Percentiles rank a stretch among this genome's conserved stretches.
Evolutionary conservation across 2,113 vertebrate species (phyloP).

Genomic region (Ciconia stormi): DNA sequence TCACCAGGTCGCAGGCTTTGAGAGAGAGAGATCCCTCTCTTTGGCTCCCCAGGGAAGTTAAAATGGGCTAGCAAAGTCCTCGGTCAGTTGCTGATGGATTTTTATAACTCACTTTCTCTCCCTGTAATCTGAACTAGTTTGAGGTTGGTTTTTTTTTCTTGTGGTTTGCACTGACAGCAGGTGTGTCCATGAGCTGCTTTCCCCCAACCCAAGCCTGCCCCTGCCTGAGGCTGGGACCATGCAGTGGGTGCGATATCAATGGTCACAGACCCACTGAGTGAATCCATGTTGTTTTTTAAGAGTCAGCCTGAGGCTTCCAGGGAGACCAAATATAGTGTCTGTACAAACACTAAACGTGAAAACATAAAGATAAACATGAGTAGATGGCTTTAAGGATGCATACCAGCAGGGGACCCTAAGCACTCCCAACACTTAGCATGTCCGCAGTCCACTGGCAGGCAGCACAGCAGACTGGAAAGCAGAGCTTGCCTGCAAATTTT

Average conservation of each 20-base stretch:
- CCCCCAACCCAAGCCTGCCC: not conserved
- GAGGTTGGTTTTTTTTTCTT: not conserved
- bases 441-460: not conserved
- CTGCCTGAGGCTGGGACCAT: not conserved
- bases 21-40: not conserved
- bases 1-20: not conserved
- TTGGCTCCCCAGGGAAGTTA: not conserved
- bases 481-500: not conserved
- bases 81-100: not conserved
- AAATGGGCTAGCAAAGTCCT: not conserved
- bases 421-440: not conserved
- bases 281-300: not conserved
- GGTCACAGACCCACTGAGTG: not conserved
- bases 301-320: not conserved
- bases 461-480: not conserved
- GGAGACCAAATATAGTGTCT: not conserved
- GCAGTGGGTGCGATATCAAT: fast-evolving
- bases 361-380: not conserved
- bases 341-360: not conserved
- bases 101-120: not conserved
- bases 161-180: not conserved
- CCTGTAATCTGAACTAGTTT: not conserved
- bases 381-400: not conserved
- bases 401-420: not conserved
- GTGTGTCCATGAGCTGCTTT: not conserved